Conservation (phyloP, 2,113 vertebrate genomes). For the Loxodonta africana region DNA sequence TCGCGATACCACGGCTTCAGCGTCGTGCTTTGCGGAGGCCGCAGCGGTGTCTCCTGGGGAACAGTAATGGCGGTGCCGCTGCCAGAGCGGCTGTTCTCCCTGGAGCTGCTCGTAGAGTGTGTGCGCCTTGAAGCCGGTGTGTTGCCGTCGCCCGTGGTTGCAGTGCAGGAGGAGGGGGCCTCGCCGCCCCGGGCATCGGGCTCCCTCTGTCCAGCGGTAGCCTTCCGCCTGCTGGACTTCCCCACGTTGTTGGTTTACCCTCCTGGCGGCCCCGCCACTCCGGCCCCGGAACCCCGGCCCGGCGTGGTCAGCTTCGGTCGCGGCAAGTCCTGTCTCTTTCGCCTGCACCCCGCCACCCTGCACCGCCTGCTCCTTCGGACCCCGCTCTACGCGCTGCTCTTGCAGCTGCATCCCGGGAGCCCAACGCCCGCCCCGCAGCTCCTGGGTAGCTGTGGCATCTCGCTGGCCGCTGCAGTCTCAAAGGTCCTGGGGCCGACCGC, state of each 20-base stretch:
- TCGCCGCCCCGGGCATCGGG: background rate
- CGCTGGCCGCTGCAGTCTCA: conserved; percentile 85
- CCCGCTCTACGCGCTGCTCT: conserved; percentile 85
- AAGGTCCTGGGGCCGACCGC: conserved; percentile 76
- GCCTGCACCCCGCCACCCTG: conserved; percentile 67
- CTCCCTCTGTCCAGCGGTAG: conserved; percentile 87
- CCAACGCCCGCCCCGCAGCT: conserved; percentile 59
- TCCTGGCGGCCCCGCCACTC: background rate
- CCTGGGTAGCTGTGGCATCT: conserved; percentile 89
- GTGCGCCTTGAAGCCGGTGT: conserved; percentile 83
- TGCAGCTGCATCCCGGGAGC: conserved; percentile 81
- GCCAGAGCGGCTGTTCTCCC: conserved; percentile 88
- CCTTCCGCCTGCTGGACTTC: conserved; percentile 92
- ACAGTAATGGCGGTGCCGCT: background rate
- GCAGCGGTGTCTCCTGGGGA: background rate
- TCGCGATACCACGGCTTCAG: conserved; percentile 48
- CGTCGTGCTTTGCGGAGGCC: fast-evolving
- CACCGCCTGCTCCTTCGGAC: conserved; percentile 48
- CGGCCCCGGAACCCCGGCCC: background rate
- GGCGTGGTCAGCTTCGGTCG: conserved; percentile 81
- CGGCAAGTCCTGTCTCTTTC: conserved; percentile 95
- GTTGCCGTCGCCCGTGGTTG: background rate
- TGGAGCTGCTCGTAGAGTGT: conserved; percentile 92
- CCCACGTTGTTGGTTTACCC: conserved; percentile 92
- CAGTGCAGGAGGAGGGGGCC: background rate